These are phyloP conservation scores for Cyprinodon tularosa DNA, from an alignment of 2,113 vertebrate species.

Conservation along the genomic window DNA sequence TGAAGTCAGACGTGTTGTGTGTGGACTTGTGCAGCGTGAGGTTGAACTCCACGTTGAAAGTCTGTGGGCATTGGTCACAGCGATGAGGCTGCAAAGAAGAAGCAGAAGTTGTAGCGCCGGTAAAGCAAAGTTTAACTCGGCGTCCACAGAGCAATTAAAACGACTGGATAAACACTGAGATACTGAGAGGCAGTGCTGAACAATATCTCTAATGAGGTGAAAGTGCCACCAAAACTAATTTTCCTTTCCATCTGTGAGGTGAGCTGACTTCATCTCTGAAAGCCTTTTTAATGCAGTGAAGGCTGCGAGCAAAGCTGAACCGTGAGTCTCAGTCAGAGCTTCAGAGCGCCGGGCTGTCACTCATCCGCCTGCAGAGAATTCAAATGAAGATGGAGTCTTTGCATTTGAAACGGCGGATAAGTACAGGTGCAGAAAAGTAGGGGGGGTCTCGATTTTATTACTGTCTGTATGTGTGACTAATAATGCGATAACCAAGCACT, in stretches of 20 bases:
- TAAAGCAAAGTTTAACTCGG: background rate
- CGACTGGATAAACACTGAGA: background rate
- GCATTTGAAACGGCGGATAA: slow-evolving; percentile 11
- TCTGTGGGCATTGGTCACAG: slow-evolving; percentile 93
- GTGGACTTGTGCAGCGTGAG: slow-evolving; percentile 95
- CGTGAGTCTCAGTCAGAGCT: background rate
- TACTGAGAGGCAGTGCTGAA: slow-evolving; percentile 1
- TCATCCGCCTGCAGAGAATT: slow-evolving; percentile 15
- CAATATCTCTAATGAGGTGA: slow-evolving; percentile 7
- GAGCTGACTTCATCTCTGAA: slow-evolving; percentile 30
- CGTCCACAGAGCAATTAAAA: background rate
- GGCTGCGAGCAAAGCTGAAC: background rate
- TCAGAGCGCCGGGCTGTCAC: slow-evolving; percentile 4
- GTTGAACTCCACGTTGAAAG: slow-evolving; percentile 98
- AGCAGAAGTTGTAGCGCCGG: background rate
- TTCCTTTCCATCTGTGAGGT: slow-evolving; percentile 12
- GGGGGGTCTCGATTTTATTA: background rate
- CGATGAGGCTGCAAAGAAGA: slow-evolving; percentile 87
- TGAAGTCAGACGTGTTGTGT: slow-evolving; percentile 88
- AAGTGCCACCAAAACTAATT: slow-evolving; percentile 30
- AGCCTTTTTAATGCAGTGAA: background rate
- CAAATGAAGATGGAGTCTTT: slow-evolving; percentile 1
- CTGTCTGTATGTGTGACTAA: background rate
- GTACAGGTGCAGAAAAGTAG: background rate
- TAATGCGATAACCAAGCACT: background rate